phyloP scores from a whole-genome alignment of 2,797 vertebrate species.

The Characodon lateralis region DNA sequence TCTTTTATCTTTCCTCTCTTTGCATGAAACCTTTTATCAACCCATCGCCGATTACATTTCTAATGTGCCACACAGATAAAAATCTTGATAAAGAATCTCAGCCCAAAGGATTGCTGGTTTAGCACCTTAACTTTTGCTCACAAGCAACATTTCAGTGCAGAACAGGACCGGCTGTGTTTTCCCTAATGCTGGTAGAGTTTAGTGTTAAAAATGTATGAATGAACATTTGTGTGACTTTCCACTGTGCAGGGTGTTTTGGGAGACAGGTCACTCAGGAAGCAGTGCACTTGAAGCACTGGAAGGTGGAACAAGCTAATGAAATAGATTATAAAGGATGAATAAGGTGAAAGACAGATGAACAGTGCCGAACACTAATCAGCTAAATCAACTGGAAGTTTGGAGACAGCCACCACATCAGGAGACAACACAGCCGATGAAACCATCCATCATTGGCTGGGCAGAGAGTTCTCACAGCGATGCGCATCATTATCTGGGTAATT shows the following conservation, averaged over 20 bases:
- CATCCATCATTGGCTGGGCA: slow-evolving; percentile 64
- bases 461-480: slow-evolving; percentile 35
- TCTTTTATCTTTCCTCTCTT: slow-evolving; percentile 30
- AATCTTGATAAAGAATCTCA: slow-evolving; percentile 42
- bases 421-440: slow-evolving; percentile 57
- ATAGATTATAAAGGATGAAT: slow-evolving; percentile 28
- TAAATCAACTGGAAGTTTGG: slow-evolving; percentile 65
- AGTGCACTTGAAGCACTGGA: background rate
- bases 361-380: slow-evolving; percentile 39
- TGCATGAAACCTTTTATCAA: slow-evolving; percentile 75
- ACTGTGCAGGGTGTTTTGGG: slow-evolving; percentile 48
- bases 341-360: slow-evolving; percentile 26
- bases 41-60: slow-evolving; percentile 46
- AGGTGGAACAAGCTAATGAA: slow-evolving; percentile 20
- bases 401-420: slow-evolving; percentile 63
- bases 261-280: slow-evolving; percentile 21
- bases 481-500: slow-evolving; percentile 71
- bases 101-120: slow-evolving; percentile 34
- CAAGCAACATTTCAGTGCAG: slow-evolving; percentile 67
- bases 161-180: slow-evolving; percentile 70
- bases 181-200: slow-evolving; percentile 47
- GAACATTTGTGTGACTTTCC: slow-evolving; percentile 63
- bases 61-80: slow-evolving; percentile 47
- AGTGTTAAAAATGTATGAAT: slow-evolving; percentile 66
- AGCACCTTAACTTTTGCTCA: slow-evolving; percentile 55